Evolutionary conservation across 2,113 vertebrate species (phyloP).

Genomic region (Microcebus jonahi): DNA sequence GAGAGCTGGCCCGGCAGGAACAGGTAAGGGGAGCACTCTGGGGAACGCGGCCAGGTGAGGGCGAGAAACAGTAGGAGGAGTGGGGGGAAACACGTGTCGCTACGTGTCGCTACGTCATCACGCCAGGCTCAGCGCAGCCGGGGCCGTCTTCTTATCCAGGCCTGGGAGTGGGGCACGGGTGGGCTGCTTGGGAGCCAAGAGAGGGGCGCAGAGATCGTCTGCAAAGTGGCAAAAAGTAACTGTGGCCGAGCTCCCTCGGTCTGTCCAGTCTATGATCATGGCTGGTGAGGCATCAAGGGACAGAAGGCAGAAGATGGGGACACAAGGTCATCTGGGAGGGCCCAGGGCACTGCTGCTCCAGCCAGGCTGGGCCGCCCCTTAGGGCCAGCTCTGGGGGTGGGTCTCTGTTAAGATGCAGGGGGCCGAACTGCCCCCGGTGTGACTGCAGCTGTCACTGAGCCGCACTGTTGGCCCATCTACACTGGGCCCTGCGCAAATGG

Average conservation of each 20-base stretch:
- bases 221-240: background rate
- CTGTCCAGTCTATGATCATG: background rate
- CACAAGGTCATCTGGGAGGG: background rate
- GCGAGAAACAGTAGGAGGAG: background rate
- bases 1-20: background rate
- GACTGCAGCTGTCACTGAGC: rapidly evolving
- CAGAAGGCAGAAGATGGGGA: background rate
- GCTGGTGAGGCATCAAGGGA: background rate
- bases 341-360: rapidly evolving
- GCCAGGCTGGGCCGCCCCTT: too few species aligned
- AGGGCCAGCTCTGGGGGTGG: rapidly evolving
- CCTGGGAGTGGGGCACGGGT: rapidly evolving
- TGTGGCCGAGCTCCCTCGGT: rapidly evolving
- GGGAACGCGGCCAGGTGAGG: background rate
- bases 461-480: rapidly evolving
- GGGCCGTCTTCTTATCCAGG: background rate
- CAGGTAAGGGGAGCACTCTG: rapidly evolving
- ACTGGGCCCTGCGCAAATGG: background rate
- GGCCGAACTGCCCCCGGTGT: rapidly evolving
- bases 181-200: background rate
- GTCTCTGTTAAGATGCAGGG: background rate
- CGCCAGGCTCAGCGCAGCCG: rapidly evolving
- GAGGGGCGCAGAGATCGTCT: background rate
- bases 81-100: too few species aligned
- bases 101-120: too few species aligned